Base-by-base conservation (phyloP, 1,140 invertebrate species). In the Ctenoplectra terminalis region DNA sequence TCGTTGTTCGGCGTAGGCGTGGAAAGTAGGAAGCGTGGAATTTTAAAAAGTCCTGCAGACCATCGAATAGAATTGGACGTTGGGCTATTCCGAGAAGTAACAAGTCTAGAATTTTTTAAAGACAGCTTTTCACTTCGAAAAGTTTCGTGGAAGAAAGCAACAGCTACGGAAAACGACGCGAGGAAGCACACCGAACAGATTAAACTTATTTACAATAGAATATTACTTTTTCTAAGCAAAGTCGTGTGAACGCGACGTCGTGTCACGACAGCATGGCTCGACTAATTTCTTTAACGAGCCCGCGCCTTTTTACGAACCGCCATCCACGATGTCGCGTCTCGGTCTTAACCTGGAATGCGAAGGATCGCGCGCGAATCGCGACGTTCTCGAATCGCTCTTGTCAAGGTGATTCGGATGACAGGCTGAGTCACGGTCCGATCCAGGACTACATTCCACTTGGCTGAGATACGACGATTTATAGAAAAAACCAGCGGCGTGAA, bases 371-470 rank as follows among this genome's bases (percentile, higher is more conserved):
- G 78, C 78, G 77, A 76, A 82, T 85, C 72, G 11, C 71, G 48
- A n/a, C 52, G 50, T 43, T 56, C 54, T 46, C 58, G 83, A 79
- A 79, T 63, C 69, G 69, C 34, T 73, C 71, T 84, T 48, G 84
- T 82, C 83, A 85, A 86, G 84, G 84, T 85, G 84, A 71, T 85
- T 86, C 78, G 78, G 84, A 77, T 85, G 84, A 85, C 83, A 85
- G 78, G 73, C 72, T 85, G 84, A 85, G 78, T 86, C 84, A 85
- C 66, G 74, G 48, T 43, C 43, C 83, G 83, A 76, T 86, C 72
- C 46, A 34, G 52, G 77, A 70, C 67, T 82, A 69, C 83, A 86
- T 85, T 86, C 84, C 83, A 34, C 70, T 11, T 26, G 17, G 48
- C 31, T 46, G 88, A 89, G 85, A 85, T 87, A 81, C 78, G 72